Evolutionary conservation across 2,113 vertebrate species (phyloP).

Genomic region (Uropsilus gracilis): DNA sequence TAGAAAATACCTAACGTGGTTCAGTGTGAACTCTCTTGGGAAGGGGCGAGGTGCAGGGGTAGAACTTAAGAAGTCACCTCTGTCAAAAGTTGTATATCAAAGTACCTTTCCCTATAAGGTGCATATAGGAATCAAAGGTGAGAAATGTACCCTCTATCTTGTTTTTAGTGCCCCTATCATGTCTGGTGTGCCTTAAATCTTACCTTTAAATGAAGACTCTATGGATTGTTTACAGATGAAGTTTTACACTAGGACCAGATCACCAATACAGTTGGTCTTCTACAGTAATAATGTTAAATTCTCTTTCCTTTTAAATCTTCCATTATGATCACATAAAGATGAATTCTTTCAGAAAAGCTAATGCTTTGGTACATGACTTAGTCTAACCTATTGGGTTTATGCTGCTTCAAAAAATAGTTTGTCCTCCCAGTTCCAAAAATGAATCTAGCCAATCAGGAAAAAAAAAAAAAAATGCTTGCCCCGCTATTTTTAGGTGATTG

Average conservation of each 20-base stretch:
- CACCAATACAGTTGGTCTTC: constrained; percentile 84
- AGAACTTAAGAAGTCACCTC: constrained; percentile 74
- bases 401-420: constrained; percentile 80
- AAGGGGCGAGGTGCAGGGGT: neutral
- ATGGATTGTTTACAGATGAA: constrained; percentile 89
- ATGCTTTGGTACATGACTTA: constrained; percentile 77
- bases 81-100: constrained; percentile 77
- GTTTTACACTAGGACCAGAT: constrained; percentile 87
- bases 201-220: constrained; percentile 87
- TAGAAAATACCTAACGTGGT: constrained; percentile 62
- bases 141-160: constrained; percentile 58
- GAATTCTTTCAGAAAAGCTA: constrained; percentile 73
- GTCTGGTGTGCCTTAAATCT: constrained; percentile 91
- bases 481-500: constrained; percentile 81
- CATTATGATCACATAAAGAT: constrained; percentile 68
- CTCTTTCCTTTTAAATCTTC: constrained; percentile 81
- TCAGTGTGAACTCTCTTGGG: constrained; percentile 51
- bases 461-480: constrained; percentile 81
- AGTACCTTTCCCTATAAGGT: constrained; percentile 84
- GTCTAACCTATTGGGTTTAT: constrained; percentile 82
- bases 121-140: constrained; percentile 80
- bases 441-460: constrained; percentile 83
- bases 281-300: constrained; percentile 85
- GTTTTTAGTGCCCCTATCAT: constrained; percentile 86
- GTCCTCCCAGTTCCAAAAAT: constrained; percentile 80